Evolutionary conservation across 1,140 invertebrate species (phyloP), one percentile per base, ranked within the genome.

Genomic region (Lasaia peninsularis): DNA sequence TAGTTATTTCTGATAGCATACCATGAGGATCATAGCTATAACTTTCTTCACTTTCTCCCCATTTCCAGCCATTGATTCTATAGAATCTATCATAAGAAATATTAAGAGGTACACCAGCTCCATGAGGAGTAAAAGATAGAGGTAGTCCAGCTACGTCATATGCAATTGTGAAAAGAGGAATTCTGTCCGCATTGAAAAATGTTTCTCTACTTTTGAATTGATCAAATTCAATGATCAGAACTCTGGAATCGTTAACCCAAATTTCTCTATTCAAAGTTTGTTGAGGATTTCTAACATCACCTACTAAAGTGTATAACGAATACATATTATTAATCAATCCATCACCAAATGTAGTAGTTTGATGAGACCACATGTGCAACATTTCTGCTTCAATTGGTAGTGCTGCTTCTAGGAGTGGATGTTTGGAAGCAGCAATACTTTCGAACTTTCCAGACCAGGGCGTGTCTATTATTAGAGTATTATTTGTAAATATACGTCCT

Each of bases 61-160:
- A 98, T 71, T 94, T 93, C 96, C 97, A 98, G 14, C 93, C 93
- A 62, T 96, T 94, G n/a, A 98, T 93, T 53, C 96, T 92, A 67
- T 98, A 97, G 85, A 97, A 98, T 57, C 94, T 92, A 73, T 98
- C 97, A 78, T 98, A 98, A 1, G 95, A 95, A 51, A 98, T 94
- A 73, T 96, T 98, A 1, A 98, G 89, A 56, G 93, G 94, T 81
- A 93, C 93, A 24, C 92, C 94, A 65, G 91, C 92, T 37, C 93
- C 93, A 14, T 93, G 91, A 0, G 95, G 95, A 12, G 93, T 92
- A 85, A 96, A 96, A 2, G 93, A 92, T 33, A 95, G 86, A 4
- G 97, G 97, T 21, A 98, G 84, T 0, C 97, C 97, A 35, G 94
- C 94, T 10, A 93, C 93, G 78, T 98, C 96, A 76, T 97, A 98